A percentile compares a stretch with the other conserved stretches of the same genome.
These are phyloP conservation scores for Hylaeus anthracinus DNA, from an alignment of 1,140 invertebrate species.

Conservation along the genomic window DNA sequence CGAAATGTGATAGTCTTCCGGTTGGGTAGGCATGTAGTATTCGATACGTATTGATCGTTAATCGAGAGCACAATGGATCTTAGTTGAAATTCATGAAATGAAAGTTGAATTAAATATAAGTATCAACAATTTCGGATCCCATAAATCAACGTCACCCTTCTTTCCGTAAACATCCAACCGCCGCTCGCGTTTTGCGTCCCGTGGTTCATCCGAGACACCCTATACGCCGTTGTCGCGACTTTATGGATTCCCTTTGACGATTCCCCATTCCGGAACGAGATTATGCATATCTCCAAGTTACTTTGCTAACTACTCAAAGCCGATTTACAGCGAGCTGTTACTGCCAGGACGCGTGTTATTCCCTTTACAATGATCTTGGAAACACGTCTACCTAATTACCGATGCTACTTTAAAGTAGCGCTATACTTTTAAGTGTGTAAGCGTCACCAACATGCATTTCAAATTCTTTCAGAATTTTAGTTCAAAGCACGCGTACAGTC, in stretches of 20 bases:
- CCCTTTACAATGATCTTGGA: constrained; percentile 15
- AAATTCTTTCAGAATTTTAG: constrained; percentile 23
- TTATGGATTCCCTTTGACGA: constrained; percentile 50
- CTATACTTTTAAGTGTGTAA: neutral
- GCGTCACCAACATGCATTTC: neutral
- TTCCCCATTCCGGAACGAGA: constrained; percentile 32
- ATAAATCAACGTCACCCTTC: neutral
- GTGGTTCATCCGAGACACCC: constrained; percentile 2
- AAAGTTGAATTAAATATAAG: neutral
- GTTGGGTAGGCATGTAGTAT: too few relatives aligned
- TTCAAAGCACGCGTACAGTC: neutral
- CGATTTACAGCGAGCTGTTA: constrained; percentile 46
- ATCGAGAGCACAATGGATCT: too few relatives aligned
- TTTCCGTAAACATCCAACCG: neutral
- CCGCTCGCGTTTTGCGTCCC: neutral
- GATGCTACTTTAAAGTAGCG: constrained; percentile 5
- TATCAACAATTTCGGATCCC: neutral
- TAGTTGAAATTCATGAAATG: too few relatives aligned
- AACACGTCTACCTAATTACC: constrained; percentile 28
- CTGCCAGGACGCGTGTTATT: constrained; percentile 19
- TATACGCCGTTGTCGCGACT: constrained; percentile 36
- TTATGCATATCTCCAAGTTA: constrained; percentile 57
- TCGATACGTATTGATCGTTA: too few relatives aligned
- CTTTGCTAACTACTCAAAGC: constrained; percentile 42
- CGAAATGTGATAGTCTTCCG: too few relatives aligned